Evolutionary conservation across 2,113 vertebrate species (phyloP), one percentile per base, ranked within the genome.

Genomic region (Poecilia latipinna): DNA sequence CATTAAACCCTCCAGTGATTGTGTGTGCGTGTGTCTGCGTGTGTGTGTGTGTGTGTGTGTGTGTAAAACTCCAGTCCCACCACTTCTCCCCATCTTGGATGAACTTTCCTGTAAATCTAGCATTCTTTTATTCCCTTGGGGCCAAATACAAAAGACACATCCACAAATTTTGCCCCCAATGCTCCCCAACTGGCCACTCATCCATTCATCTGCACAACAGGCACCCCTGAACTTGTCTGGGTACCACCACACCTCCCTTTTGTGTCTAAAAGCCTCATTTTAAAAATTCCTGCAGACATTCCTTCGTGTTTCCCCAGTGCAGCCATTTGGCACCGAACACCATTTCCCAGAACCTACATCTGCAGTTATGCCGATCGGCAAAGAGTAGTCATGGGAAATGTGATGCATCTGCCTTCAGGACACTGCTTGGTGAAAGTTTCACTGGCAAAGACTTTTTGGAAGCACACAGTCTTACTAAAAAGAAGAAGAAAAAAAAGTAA

Each of bases 201-300:
- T 82, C 75, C 78, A 82, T 90, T 86, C 74, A 89, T 48, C 69
- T 17, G 35, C 80, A 68, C 88, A 33, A 1, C 90, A 73, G 84
- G 84, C 70, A 80, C 84, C 84, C 74, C 81, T 22, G n/a, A 78
- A 86, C 70, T 74, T 3, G 7, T 62, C 68, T 77, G 67, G 67
- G 70, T 70, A 63, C 28, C 54, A 72, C 74, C 80, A 61, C 29
- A 61, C 37, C 60, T 24, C 82, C 61, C 61, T 32, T 78, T 84
- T 88, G 66, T 44, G 82, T 87, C 72, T 57, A 54, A 29, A 80
- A 73, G 62, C 37, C 62, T 83, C 10, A 82, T 85, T 90, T 87
- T 8, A 86, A 90, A 86, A 90, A 92, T 84, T 89, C 89, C 89
- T 88, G 79, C 86, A 92, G 84, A 94, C 91, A 94, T 94, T 94